Conservation (phyloP, 2,888 invertebrate species). For the Agapetus fuscipes region DNA sequence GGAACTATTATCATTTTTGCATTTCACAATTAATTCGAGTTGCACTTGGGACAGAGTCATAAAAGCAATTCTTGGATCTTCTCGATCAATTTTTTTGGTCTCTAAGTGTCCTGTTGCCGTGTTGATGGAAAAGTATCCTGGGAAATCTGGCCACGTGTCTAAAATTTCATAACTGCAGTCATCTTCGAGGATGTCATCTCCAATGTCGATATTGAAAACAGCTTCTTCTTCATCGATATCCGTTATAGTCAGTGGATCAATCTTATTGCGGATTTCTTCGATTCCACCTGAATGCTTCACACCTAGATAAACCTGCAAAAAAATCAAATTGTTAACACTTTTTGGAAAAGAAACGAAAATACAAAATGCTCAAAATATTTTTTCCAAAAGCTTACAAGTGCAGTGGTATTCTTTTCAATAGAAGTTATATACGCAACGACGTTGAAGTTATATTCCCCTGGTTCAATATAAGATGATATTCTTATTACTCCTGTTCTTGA, state of each 20-base stretch:
- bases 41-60: conserved; percentile 42
- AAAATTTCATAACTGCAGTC: conserved; percentile 32
- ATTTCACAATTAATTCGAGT: conserved; percentile 35
- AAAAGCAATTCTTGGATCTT: conserved; percentile 36
- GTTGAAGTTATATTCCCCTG: conserved; percentile 31
- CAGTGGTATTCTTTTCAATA: conserved; percentile 19
- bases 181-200: conserved; percentile 26
- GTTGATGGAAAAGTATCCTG: conserved; percentile 36
- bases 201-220: conserved; percentile 29
- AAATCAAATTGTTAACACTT: not conserved
- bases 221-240: conserved; percentile 36
- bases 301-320: conserved; percentile 30
- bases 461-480: conserved; percentile 30
- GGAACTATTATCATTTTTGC: no score
- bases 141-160: conserved; percentile 35
- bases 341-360: not conserved
- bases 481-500: conserved; percentile 30
- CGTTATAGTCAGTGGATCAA: conserved; percentile 34
- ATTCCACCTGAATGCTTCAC: conserved; percentile 26
- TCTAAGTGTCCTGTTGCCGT: conserved; percentile 30
- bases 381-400: conserved; percentile 27
- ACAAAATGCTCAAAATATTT: not conserved
- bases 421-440: conserved; percentile 24
- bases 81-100: conserved; percentile 33
- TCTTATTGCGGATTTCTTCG: conserved; percentile 3